Conservation (phyloP, 1,140 invertebrate genomes). For the Hyphantria cunea region DNA sequence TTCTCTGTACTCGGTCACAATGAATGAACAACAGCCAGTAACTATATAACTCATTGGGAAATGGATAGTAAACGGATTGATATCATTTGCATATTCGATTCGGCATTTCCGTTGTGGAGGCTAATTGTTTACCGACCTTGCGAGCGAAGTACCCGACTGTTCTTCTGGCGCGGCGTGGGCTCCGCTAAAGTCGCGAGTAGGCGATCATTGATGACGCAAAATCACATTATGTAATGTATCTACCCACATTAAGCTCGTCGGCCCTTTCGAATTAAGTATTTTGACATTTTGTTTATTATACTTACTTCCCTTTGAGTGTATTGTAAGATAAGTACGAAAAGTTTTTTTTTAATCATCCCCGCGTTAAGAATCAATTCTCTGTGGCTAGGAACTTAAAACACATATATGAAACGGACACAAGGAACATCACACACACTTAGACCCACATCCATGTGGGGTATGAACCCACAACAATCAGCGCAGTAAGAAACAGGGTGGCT, state of each 20-base stretch:
- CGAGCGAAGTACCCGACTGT: slow-evolving; percentile 41
- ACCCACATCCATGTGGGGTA: no score
- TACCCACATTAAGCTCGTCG: slow-evolving; percentile 8
- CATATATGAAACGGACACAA: no score
- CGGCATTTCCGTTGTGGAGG: slow-evolving; percentile 68
- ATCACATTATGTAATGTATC: slow-evolving; percentile 24
- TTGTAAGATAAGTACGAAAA: no score
- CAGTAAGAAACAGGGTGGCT: no score
- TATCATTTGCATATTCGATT: slow-evolving; percentile 72
- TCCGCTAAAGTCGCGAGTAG: slow-evolving; percentile 28
- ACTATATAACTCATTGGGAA: slow-evolving; percentile 40
- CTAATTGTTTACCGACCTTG: slow-evolving; percentile 71
- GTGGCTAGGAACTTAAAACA: no score
- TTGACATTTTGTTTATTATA: not conserved
- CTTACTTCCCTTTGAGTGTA: no score
- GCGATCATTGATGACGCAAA: slow-evolving; percentile 33
- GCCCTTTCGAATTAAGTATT: slow-evolving; percentile 11
- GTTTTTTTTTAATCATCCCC: no score
- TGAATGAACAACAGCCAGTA: slow-evolving; percentile 66
- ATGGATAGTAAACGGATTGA: slow-evolving; percentile 47
- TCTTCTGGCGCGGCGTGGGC: slow-evolving; percentile 47
- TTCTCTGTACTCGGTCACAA: slow-evolving; percentile 57
- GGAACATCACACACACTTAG: no score
- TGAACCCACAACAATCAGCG: no score
- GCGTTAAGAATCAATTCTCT: no score